phyloP scores from a whole-genome alignment of 2,797 vertebrate genomes.

The Pelobates cultripes region DNA sequence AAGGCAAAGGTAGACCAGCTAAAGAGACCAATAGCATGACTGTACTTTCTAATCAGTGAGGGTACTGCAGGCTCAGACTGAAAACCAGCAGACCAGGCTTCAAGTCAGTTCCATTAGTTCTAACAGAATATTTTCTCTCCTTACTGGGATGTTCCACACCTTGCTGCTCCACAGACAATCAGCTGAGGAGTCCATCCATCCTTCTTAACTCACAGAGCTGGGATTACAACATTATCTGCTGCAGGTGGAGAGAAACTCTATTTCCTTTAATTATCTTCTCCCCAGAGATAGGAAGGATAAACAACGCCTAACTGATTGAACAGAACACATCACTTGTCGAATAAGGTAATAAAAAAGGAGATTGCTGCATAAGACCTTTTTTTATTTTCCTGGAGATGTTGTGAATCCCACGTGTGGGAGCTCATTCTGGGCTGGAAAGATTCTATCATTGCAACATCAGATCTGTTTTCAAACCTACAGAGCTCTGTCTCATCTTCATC shows the following conservation, averaged over 20 bases:
- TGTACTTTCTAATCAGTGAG: neutral
- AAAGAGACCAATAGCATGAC: neutral
- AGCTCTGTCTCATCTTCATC: too few species aligned
- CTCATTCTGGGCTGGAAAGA: constrained; percentile 6
- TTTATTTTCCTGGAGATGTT: constrained; percentile 1
- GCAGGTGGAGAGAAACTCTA: constrained; percentile 60
- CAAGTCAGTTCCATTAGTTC: neutral
- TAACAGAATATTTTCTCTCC: constrained; percentile 3
- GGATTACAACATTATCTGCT: constrained; percentile 45
- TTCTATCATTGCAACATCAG: neutral
- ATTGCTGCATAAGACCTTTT: constrained; percentile 58
- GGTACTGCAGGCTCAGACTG: neutral
- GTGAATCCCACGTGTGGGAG: constrained; percentile 25
- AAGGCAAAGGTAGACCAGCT: neutral
- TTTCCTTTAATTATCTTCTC: constrained; percentile 46
- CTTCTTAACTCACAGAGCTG: constrained; percentile 8
- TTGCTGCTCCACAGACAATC: constrained; percentile 8
- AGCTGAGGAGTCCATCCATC: constrained; percentile 3
- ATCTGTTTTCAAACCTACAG: neutral
- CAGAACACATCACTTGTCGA: constrained; percentile 65
- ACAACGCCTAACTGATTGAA: constrained; percentile 61
- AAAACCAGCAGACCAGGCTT: neutral
- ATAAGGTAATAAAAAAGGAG: constrained; percentile 53
- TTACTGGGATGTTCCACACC: constrained; percentile 27
- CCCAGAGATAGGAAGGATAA: constrained; percentile 42